phyloP scores from a whole-genome alignment of 2,888 invertebrate genomes.

The Lasius fuliginosus region DNA sequence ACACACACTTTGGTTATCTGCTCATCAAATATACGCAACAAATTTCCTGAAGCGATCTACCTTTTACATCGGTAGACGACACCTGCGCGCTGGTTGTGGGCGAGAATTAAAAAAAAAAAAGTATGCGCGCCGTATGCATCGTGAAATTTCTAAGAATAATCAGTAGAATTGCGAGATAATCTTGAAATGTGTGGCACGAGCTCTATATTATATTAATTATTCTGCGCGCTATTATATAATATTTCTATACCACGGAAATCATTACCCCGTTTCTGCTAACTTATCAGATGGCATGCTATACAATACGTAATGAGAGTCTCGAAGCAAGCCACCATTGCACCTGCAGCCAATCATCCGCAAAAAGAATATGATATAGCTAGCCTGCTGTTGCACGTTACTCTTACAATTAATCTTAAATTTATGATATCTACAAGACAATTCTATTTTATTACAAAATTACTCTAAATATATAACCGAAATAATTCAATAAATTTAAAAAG shows the following conservation, averaged over 20 bases:
- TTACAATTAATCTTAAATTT: conserved; percentile 30
- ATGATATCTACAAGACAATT: not conserved
- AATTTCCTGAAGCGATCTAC: conserved; percentile 58
- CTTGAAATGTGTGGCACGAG: conserved; percentile 18
- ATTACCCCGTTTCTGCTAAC: conserved; percentile 36
- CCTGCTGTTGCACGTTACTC: not conserved
- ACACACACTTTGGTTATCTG: conserved; percentile 59
- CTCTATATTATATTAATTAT: conserved; percentile 46
- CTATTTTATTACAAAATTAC: not conserved
- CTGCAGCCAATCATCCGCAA: conserved; percentile 59
- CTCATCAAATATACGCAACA: conserved; percentile 38
- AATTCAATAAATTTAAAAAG: not conserved
- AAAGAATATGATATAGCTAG: conserved; percentile 10
- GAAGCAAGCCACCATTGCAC: conserved; percentile 47
- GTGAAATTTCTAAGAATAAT: conserved; percentile 7
- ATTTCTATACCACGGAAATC: conserved; percentile 41
- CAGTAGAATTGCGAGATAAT: conserved; percentile 7
- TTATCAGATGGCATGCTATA: conserved; percentile 50
- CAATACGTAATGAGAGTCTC: conserved; percentile 37
- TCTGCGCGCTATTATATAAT: conserved; percentile 23
- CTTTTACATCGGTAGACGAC: conserved; percentile 61
- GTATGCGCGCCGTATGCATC: conserved; percentile 36
- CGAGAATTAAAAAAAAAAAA: conserved; percentile 27
- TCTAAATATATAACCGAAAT: not conserved
- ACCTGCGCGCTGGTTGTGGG: conserved; percentile 56